Conservation (phyloP, 2,797 vertebrate species). For the Takifugu rubripes region DNA sequence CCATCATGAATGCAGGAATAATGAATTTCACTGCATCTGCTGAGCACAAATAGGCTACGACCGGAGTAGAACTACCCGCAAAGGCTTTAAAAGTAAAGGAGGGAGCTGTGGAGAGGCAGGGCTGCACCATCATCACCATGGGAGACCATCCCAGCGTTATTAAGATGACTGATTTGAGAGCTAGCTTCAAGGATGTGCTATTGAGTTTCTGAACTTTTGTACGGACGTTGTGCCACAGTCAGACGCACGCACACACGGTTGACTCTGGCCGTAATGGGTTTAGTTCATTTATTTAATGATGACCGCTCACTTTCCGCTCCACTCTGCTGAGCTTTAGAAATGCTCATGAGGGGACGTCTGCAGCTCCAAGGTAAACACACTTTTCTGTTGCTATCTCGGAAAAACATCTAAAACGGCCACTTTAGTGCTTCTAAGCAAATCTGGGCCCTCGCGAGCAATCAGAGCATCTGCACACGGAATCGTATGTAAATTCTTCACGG, state of each 20-base stretch:
- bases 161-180: slow-evolving; percentile 57
- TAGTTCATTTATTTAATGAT: slow-evolving; percentile 32
- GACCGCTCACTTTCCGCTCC: slow-evolving; percentile 22
- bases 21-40: not conserved
- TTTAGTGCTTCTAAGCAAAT: slow-evolving; percentile 31
- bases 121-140: slow-evolving; percentile 62
- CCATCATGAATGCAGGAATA: slow-evolving; percentile 6
- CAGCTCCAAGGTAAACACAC: slow-evolving; percentile 38
- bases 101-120: slow-evolving; percentile 21
- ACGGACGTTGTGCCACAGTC: slow-evolving; percentile 23
- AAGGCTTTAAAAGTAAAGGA: slow-evolving; percentile 35
- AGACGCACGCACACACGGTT: slow-evolving; percentile 1
- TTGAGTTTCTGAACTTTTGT: slow-evolving; percentile 28
- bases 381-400: slow-evolving; percentile 31
- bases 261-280: slow-evolving; percentile 21
- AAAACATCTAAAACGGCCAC: slow-evolving; percentile 38
- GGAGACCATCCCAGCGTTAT: slow-evolving; percentile 68
- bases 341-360: slow-evolving; percentile 20
- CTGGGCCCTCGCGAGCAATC: slow-evolving; percentile 31
- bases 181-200: slow-evolving; percentile 57
- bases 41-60: not conserved
- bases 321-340: slow-evolving; percentile 16
- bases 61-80: not conserved
- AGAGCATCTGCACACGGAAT: slow-evolving; percentile 16
- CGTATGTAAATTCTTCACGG: not conserved